Percentiles rank a stretch among this genome's conserved stretches.
Evolutionary conservation across 1,140 invertebrate genomes (phyloP).

Genomic region (Telenomus remus): DNA sequence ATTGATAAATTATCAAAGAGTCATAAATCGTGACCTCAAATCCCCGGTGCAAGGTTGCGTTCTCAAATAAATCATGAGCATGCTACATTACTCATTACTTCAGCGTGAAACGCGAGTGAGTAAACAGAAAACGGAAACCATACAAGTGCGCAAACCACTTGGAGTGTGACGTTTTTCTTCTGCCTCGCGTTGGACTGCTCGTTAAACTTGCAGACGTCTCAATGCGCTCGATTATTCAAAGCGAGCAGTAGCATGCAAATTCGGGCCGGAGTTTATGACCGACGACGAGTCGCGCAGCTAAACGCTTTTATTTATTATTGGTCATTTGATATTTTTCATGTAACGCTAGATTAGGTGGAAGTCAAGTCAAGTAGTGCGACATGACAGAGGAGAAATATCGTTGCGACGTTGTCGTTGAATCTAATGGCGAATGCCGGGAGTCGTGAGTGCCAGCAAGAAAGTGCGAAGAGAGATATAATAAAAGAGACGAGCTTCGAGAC

Average conservation of each 20-base stretch:
- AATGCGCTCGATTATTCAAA: constrained; percentile 20
- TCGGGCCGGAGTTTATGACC: constrained; percentile 11
- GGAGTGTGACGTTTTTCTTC: background rate
- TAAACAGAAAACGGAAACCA: background rate
- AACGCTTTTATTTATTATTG: constrained; percentile 42
- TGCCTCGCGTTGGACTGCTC: background rate
- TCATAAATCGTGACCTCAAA: background rate
- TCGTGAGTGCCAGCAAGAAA: constrained; percentile 50
- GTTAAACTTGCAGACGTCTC: constrained; percentile 1
- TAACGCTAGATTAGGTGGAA: constrained; percentile 54
- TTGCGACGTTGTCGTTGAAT: constrained; percentile 54
- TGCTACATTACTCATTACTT: background rate
- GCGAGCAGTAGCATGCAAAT: background rate
- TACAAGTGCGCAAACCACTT: background rate
- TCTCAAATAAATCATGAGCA: background rate
- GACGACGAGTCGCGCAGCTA: constrained; percentile 8
- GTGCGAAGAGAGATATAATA: constrained; percentile 58
- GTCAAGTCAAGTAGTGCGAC: constrained; percentile 50
- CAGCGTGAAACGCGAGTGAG: background rate
- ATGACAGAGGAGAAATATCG: constrained; percentile 56
- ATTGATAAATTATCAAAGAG: background rate
- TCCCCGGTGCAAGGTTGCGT: background rate
- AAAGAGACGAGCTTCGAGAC: constrained; percentile 52
- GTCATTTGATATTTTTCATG: constrained; percentile 55
- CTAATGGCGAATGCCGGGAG: constrained; percentile 55